Percentiles rank a stretch among this genome's conserved stretches.
Evolutionary conservation across 2,797 vertebrate species (phyloP).

Genomic region (Acanthurus leucopareius): DNA sequence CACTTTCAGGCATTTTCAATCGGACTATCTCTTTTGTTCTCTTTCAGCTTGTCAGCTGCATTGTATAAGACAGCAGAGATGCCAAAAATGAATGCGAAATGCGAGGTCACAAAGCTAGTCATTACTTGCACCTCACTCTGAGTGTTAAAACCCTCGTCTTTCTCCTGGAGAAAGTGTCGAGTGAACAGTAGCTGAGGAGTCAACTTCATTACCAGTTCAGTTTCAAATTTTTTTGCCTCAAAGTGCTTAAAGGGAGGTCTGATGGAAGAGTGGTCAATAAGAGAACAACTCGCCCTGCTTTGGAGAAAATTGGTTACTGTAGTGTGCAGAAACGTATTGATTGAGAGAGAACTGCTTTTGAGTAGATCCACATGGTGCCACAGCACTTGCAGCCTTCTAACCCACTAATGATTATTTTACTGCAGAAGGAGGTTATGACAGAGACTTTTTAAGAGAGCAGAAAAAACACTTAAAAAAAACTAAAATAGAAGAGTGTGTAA

Average conservation of each 20-base stretch:
- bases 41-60: slow-evolving; percentile 7
- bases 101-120: slow-evolving; percentile 7
- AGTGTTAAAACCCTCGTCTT: background rate
- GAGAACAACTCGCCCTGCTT: slow-evolving; percentile 13
- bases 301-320: slow-evolving; percentile 25
- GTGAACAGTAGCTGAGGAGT: slow-evolving; percentile 21
- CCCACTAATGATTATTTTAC: background rate
- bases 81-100: background rate
- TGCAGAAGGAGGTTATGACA: background rate
- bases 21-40: slow-evolving; percentile 1
- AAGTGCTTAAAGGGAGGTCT: slow-evolving; percentile 11
- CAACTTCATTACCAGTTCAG: slow-evolving; percentile 29
- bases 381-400: slow-evolving; percentile 1
- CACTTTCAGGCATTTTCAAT: slow-evolving; percentile 6
- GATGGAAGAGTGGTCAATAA: slow-evolving; percentile 42
- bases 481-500: no score
- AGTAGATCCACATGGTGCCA: slow-evolving; percentile 9
- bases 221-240: background rate
- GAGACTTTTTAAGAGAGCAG: no score
- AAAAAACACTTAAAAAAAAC: no score
- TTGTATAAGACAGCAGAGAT: background rate
- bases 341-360: slow-evolving; percentile 14
- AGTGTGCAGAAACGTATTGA: slow-evolving; percentile 24
- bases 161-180: slow-evolving; percentile 1
- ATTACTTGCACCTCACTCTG: background rate